Base-by-base conservation (phyloP, 2,797 vertebrate species). In the Morelia viridis region DNA sequence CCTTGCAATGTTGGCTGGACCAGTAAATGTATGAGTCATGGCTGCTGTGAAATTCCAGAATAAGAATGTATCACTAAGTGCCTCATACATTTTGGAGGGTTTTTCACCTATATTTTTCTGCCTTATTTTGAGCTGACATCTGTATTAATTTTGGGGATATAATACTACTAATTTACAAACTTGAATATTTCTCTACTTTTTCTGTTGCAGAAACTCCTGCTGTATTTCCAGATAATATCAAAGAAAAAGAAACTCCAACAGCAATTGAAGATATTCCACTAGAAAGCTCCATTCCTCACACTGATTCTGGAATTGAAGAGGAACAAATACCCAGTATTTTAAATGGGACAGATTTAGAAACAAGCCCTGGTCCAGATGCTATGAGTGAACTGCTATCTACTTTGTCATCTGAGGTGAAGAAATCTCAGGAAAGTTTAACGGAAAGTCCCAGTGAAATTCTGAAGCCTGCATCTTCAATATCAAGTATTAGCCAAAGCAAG, bases 281-380 rank as follows among this genome's bases (percentile, higher is more conserved):
- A 76, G 98, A 98, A 94, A 97, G 96, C 93, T 97, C 97, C 87
- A 97, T 99, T 95, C 98, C 98, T 93, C 98, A 98, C 95, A 98
- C 98, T 5, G 98, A 99, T 97, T 99, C 98, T 1, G 98, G 98
- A 87, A 98, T 99, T 65, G 98, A 98, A 93, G 98, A 99, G 58
- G 98, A 99, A 92, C 98, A 98, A 88, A 96, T 98, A 87, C 97
- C 98, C 65, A 97, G 61, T 89, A 94, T 99, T 96, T 97, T 99
- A 53, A 99, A 99, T 65, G 99, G 98, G 28, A 98, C 98, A 28
- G 98, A 98, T 90, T 92, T 98, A 91, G 98, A 98, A 92, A 95
- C 97, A 35, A 96, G 96, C 46, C 85, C 96, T 2, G 98, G 98
- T 7, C 98, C 98, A 1, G 98, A 98, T 53, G 97, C 98, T 92